phyloP scores from a whole-genome alignment of 2,113 vertebrate genomes.

The Deroptyus accipitrinus region DNA sequence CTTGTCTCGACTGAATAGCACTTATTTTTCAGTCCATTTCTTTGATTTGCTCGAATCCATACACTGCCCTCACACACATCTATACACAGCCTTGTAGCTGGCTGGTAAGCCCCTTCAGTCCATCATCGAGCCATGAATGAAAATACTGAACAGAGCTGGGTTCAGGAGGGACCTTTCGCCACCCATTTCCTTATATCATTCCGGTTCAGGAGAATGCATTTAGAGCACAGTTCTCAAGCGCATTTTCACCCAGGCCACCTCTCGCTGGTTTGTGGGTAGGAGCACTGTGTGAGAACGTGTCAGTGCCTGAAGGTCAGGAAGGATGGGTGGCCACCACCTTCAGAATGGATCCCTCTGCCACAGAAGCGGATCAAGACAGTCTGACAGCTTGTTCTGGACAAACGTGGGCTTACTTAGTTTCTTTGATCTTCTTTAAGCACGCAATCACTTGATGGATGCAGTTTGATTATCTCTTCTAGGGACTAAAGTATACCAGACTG shows the following conservation, averaged over 20 bases:
- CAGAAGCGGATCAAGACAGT: background rate
- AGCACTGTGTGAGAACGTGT: rapidly evolving
- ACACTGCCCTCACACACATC: rapidly evolving
- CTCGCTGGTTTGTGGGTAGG: background rate
- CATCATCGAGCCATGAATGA: background rate
- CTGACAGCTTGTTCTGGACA: background rate
- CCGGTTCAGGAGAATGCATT: background rate
- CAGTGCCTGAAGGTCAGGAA: background rate
- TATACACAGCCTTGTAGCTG: rapidly evolving
- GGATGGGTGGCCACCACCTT: background rate
- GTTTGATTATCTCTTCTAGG: background rate
- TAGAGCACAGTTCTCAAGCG: background rate
- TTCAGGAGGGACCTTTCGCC: background rate
- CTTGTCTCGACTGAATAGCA: background rate
- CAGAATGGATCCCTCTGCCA: background rate
- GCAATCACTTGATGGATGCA: background rate
- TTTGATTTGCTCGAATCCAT: rapidly evolving
- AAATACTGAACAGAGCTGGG: background rate
- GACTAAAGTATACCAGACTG: background rate
- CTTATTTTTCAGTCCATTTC: background rate
- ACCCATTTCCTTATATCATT: background rate
- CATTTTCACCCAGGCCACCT: background rate
- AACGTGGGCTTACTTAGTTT: background rate
- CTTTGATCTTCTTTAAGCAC: background rate
- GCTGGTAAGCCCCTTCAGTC: background rate